Base-by-base conservation (phyloP, 2,888 invertebrate genomes). In the Ophraella communa region DNA sequence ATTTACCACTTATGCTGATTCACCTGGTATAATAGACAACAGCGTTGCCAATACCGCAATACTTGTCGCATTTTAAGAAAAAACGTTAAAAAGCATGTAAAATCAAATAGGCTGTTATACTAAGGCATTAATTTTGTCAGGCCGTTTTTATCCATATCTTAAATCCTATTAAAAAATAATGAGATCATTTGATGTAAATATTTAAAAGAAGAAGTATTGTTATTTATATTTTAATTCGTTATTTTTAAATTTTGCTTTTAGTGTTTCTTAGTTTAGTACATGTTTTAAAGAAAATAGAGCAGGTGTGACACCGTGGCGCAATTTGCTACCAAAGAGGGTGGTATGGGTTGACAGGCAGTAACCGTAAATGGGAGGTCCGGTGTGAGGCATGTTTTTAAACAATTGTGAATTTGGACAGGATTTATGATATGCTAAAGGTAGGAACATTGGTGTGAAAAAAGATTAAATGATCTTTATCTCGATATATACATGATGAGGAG, bases 331-430 rank as follows among this genome's bases (percentile, higher is more conserved):
- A 42, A 42, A 58, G 39, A 57, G 65, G 65, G 65, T 65, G 65
- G 65, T 62, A 75, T 76, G 74, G 74, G 71, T 67, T 69, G 72
- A 72, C 68, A 70, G 70, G 67, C 58, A 58, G 58, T 59, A 65
- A 58, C 62, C 68, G 72, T 71, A 74, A 65, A 78, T 78, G 78
- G 79, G 78, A 79, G 79, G 79, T 78, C 79, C 76, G 62, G 61
- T 61, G n/a, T n/a, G 68, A 72, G 78, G 76, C 77, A 78, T 78
- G 77, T 79, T 79, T 73, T 73, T 77, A 78, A 79, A 79, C 78
- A 79, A 78, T 78, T 74, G 74, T 62, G 58, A 64, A 66, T 67
- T 61, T 55, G 61, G 64, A 58, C 60, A 65, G 65, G 66, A 73
- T 73, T 73, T 73, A 74, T 70, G 72, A 67, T 65, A 67, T 64